Evolutionary conservation across 2,113 vertebrate genomes (phyloP).

Genomic region (Rhizomys pruinosus): DNA sequence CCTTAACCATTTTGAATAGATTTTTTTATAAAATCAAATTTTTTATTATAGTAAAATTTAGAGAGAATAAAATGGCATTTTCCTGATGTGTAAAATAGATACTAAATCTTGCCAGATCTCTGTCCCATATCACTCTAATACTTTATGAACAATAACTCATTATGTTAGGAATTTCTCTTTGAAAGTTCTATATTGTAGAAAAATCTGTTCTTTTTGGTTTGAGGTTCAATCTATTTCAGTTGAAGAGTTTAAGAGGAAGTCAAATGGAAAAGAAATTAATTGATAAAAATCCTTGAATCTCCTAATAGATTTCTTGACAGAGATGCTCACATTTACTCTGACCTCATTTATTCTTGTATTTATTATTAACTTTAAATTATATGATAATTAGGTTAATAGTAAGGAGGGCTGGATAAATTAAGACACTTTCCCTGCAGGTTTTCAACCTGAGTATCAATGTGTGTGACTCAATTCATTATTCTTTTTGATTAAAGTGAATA

Average conservation of each 20-base stretch:
- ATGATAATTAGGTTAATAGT: conserved; percentile 57
- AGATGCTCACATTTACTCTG: not conserved
- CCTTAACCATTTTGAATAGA: not conserved
- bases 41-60: conserved; percentile 4
- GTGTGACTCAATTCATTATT: conserved; percentile 53
- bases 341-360: conserved; percentile 64
- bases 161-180: not conserved
- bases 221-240: conserved; percentile 63
- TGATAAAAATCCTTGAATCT: conserved; percentile 47
- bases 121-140: not conserved
- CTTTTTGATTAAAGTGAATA: conserved; percentile 70
- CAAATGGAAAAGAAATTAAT: conserved; percentile 57
- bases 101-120: not conserved
- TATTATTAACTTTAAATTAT: conserved; percentile 73
- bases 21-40: conserved; percentile 10
- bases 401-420: conserved; percentile 41
- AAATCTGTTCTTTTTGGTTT: conserved; percentile 35
- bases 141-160: not conserved
- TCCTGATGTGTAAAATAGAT: not conserved
- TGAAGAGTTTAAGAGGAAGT: conserved; percentile 45
- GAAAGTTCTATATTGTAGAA: not conserved
- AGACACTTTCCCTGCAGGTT: conserved; percentile 63
- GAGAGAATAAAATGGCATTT: not conserved
- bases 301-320: conserved; percentile 39
- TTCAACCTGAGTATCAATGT: conserved; percentile 6